Evolutionary conservation across 2,113 vertebrate species (phyloP).

Genomic region (Halichoeres trimaculatus): DNA sequence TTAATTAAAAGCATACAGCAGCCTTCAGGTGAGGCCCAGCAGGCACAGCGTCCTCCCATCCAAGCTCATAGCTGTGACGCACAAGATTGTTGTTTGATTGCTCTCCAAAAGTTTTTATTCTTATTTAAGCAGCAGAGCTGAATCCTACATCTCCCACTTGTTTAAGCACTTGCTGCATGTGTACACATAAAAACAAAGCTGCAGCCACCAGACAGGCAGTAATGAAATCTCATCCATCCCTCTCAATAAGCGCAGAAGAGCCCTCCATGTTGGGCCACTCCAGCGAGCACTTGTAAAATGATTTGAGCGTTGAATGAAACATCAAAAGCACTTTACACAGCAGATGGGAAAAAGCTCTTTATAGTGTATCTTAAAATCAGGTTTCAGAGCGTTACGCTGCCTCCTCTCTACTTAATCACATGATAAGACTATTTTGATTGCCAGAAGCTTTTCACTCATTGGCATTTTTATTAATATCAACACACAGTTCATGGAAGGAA

Average conservation of each 20-base stretch:
- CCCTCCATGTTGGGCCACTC: slow-evolving; percentile 56
- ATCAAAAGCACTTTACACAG: slow-evolving; percentile 54
- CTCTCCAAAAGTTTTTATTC: slow-evolving; percentile 8
- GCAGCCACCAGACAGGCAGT: slow-evolving; percentile 22
- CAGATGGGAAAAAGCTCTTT: slow-evolving; percentile 55
- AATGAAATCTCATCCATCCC: slow-evolving; percentile 56
- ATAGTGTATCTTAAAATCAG: slow-evolving; percentile 39
- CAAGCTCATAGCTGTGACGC: not conserved
- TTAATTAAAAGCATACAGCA: slow-evolving; percentile 3
- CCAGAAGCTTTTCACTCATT: slow-evolving; percentile 36
- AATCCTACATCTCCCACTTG: slow-evolving; percentile 40
- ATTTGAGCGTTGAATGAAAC: slow-evolving; percentile 62
- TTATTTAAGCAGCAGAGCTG: not conserved
- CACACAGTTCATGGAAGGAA: slow-evolving; percentile 3
- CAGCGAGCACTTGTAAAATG: slow-evolving; percentile 66
- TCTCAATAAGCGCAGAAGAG: slow-evolving; percentile 56
- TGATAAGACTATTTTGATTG: slow-evolving; percentile 20
- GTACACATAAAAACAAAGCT: slow-evolving; percentile 25
- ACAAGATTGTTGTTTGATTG: slow-evolving; percentile 23
- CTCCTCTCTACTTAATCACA: slow-evolving; percentile 41
- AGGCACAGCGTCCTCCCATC: not conserved
- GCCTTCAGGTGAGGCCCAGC: slow-evolving; percentile 42
- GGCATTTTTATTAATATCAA: slow-evolving; percentile 35
- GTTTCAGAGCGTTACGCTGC: slow-evolving; percentile 33
- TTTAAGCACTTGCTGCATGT: slow-evolving; percentile 9